Base-by-base conservation (phyloP, 2,797 vertebrate genomes). In the Gephyroberyx darwinii region DNA sequence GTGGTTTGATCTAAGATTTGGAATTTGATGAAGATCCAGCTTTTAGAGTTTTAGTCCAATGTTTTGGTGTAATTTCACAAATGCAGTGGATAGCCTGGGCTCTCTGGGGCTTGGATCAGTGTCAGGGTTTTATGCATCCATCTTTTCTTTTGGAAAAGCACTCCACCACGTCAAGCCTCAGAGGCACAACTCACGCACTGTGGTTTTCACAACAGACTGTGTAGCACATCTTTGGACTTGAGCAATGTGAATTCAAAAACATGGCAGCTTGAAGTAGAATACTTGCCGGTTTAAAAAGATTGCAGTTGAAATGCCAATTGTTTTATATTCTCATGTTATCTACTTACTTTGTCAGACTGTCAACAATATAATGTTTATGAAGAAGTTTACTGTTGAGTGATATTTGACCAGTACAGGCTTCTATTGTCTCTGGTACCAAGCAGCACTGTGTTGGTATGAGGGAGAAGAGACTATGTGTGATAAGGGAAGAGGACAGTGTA, bases 351-450 rank as follows among this genome's bases (percentile, higher is more conserved):
- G 33, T 50, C 45, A n/a, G 26, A 45, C 8, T 48, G 16, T 60
- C 8, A 30, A 14, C 30, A 53, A 22, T 57, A 35, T 35, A 51
- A 47, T 54, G 30, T 59, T 48, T 31, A 39, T 39, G n/a, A 71
- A 55, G 20, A n/a, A 37, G 30, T 0, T 56, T 4, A 43, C 8
- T 16, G 14, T 43, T 43, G 4, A 43, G 41, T 14, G 41, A 16
- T 43, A 5, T 35, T 35, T 43, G 41, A 43, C 41, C 41, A 43
- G 14, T 35, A 35, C 33, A 35, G 33, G 33, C 33, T 35, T 7
- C 33, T 35, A 43, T 43, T 43, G 5, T 47, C 45, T 47, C 39
- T 41, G 14, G 1, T 47, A 17, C 45, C 45, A 47, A 47, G 17
- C 45, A 47, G 45, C 0, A 4, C 14, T 47, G 45, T 16, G 7